Evolutionary conservation across 2,113 vertebrate species (phyloP).

Genomic region (Chauna torquata): DNA sequence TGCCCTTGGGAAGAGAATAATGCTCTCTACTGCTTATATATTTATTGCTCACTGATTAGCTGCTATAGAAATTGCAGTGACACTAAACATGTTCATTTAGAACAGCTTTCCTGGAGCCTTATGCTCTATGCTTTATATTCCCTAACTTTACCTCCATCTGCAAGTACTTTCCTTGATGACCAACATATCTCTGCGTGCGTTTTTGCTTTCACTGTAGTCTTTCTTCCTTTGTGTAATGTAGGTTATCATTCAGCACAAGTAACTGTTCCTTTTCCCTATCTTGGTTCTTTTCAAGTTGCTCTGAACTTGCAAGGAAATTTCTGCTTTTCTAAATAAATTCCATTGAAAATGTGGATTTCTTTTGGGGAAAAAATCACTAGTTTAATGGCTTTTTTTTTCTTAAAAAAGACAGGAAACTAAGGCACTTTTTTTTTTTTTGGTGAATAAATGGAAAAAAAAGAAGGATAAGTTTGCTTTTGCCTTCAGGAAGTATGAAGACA

Average conservation of each 20-base stretch:
- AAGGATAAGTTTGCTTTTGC: not conserved
- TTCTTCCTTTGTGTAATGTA: not conserved
- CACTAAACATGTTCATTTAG: not conserved
- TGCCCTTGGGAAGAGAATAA: not conserved
- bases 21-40: not conserved
- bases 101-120: not conserved
- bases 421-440: not conserved
- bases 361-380: rapidly evolving
- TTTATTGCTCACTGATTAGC: constrained; percentile 21
- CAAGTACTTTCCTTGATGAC: constrained; percentile 30
- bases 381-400: not conserved
- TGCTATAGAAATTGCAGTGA: constrained; percentile 27
- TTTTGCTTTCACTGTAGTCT: not conserved
- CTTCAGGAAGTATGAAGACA: not conserved
- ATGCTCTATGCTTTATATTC: not conserved
- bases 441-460: not conserved
- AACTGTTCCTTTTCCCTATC: not conserved
- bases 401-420: not conserved
- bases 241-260: not conserved
- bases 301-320: not conserved
- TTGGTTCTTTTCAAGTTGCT: not conserved
- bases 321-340: not conserved
- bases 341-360: not conserved
- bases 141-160: constrained; percentile 22
- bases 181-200: not conserved